Conservation (phyloP, 2,888 invertebrate species). For the Platycnemis pennipes region DNA sequence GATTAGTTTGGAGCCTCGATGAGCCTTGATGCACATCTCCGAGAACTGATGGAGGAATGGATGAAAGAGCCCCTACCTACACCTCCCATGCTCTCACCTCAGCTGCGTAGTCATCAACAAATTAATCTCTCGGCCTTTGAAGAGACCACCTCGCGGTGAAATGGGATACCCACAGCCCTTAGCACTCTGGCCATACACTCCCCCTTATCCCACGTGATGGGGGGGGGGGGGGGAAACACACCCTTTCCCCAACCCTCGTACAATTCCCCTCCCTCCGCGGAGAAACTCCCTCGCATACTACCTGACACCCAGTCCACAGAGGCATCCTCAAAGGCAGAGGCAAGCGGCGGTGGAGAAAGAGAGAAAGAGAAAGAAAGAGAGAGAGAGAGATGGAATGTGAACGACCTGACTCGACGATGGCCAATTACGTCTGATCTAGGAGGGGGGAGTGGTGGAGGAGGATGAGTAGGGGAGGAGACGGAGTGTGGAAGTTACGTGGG, state of each 20-base stretch:
- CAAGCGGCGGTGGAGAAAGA: neutral
- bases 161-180: neutral
- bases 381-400: slow-evolving; percentile 8
- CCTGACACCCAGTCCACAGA: neutral
- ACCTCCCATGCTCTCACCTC: too few relatives aligned
- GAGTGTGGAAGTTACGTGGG: neutral
- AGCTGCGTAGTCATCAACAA: neutral
- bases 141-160: neutral
- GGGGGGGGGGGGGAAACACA: too few relatives aligned
- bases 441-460: neutral
- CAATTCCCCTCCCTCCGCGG: too few relatives aligned
- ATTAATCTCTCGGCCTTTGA: neutral
- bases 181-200: neutral
- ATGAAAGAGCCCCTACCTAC: too few relatives aligned
- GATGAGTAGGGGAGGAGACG: neutral
- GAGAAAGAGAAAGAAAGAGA: neutral
- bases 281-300: neutral
- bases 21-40: too few relatives aligned
- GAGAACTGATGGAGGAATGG: too few relatives aligned
- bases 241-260: too few relatives aligned
- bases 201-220: neutral
- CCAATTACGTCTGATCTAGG: slow-evolving; percentile 62
- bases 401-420: slow-evolving; percentile 58
- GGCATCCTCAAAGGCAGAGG: slow-evolving; percentile 46
- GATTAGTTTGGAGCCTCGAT: too few relatives aligned